These are phyloP conservation scores for Dendroctonus valens DNA, from an alignment of 1,140 invertebrate species.

Conservation along the genomic window DNA sequence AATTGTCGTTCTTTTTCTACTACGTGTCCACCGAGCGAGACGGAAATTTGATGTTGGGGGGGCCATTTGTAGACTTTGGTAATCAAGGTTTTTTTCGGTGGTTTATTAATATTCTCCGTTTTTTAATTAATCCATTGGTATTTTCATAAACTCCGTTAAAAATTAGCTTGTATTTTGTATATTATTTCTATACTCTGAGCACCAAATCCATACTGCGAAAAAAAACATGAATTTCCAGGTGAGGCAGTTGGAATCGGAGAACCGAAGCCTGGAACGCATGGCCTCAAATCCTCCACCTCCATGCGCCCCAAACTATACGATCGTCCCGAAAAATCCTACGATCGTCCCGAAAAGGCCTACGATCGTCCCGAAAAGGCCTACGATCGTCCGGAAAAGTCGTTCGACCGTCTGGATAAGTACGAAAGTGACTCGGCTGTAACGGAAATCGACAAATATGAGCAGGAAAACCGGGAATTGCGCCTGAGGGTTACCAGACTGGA, in stretches of 20 bases:
- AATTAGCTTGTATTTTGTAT: too few relatives aligned
- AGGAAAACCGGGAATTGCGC: slow-evolving; percentile 79
- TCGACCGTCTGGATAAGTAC: slow-evolving; percentile 62
- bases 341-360: slow-evolving; percentile 57
- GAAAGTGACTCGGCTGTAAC: slow-evolving; percentile 53
- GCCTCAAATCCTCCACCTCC: slow-evolving; percentile 41
- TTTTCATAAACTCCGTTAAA: too few relatives aligned
- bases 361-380: slow-evolving; percentile 59
- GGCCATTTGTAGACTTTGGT: too few relatives aligned
- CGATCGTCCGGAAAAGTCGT: slow-evolving; percentile 66
- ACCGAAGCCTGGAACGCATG: slow-evolving; percentile 66
- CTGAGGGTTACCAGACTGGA: slow-evolving; percentile 79
- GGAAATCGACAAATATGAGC: slow-evolving; percentile 50
- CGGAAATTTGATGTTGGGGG: too few relatives aligned
- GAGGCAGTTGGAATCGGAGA: slow-evolving; percentile 72
- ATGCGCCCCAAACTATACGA: slow-evolving; percentile 66
- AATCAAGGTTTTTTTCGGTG: too few relatives aligned
- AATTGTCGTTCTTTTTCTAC: too few relatives aligned
- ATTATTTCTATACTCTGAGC: too few relatives aligned
- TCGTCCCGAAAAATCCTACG: too few relatives aligned
- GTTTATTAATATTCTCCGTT: too few relatives aligned
- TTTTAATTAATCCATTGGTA: too few relatives aligned
- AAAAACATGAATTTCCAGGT: slow-evolving; percentile 48
- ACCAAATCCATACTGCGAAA: too few relatives aligned
- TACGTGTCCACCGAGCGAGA: too few relatives aligned